Percentiles rank a stretch among this genome's conserved stretches.
phyloP scores from a whole-genome alignment of 1,140 invertebrate genomes.

The Homarus americanus region DNA sequence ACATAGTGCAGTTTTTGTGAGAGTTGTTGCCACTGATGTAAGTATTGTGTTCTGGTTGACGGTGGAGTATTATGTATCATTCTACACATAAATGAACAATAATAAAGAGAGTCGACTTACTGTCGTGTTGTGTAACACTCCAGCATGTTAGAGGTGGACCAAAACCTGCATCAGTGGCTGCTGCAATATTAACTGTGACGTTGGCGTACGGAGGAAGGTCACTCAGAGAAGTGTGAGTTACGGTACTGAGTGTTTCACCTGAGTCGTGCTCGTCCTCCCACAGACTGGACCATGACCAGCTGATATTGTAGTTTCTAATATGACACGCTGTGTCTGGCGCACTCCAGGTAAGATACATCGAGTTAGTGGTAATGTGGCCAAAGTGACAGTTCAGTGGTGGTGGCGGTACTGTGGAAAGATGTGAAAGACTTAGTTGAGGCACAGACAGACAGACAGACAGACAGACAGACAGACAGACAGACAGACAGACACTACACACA shows the following conservation, averaged over 20 bases:
- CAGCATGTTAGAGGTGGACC: neutral
- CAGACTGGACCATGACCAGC: neutral
- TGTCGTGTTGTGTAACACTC: neutral
- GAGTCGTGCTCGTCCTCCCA: neutral
- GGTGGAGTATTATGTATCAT: too few species aligned
- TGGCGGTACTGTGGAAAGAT: neutral
- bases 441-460: too few species aligned
- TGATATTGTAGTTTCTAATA: neutral
- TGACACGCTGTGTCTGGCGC: neutral
- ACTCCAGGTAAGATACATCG: neutral
- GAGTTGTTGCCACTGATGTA: too few species aligned
- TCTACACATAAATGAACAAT: too few species aligned
- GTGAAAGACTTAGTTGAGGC: too few species aligned
- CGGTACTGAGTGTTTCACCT: neutral
- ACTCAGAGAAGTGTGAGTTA: too few species aligned
- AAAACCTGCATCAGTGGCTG: neutral
- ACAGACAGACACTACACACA: too few species aligned
- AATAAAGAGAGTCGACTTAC: neutral
- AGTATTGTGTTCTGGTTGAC: too few species aligned
- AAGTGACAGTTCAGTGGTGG: neutral
- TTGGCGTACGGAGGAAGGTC: neutral
- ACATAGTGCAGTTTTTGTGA: too few species aligned
- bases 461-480: too few species aligned
- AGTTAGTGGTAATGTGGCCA: neutral
- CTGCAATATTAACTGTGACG: neutral